phyloP scores from a whole-genome alignment of 2,797 vertebrate species.

The Distichodus sexfasciatus region DNA sequence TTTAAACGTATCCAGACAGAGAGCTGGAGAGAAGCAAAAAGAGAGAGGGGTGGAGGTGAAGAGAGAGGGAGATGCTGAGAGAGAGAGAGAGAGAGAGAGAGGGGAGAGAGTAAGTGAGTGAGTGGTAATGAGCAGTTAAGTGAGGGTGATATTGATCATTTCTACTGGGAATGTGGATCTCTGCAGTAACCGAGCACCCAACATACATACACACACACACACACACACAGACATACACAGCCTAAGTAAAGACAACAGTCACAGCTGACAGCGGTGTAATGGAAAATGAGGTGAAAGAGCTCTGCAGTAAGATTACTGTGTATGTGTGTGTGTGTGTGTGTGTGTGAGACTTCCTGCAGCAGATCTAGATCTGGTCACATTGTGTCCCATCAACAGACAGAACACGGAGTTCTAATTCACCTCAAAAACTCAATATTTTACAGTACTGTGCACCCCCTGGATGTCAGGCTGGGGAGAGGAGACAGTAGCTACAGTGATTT shows the following conservation, averaged over 20 bases:
- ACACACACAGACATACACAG: not conserved
- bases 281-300: too few relatives aligned
- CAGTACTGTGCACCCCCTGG: too few relatives aligned
- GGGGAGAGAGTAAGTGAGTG: not conserved
- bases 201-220: constrained; percentile 12
- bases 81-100: not conserved
- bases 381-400: too few relatives aligned
- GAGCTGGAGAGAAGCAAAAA: not conserved
- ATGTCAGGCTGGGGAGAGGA: too few relatives aligned
- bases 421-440: too few relatives aligned
- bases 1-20: not conserved
- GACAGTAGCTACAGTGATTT: too few relatives aligned
- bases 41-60: not conserved
- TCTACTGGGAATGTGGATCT: constrained; percentile 13
- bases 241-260: not conserved
- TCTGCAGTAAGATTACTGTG: not conserved
- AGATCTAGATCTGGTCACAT: too few relatives aligned
- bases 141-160: constrained; percentile 16
- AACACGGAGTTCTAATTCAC: too few relatives aligned
- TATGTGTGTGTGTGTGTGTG: not conserved
- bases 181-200: constrained; percentile 34
- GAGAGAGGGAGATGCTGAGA: not conserved
- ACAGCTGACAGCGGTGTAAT: not conserved
- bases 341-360: not conserved
- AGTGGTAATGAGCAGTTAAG: constrained; percentile 10